Conservation (phyloP, 2,797 vertebrate genomes). For the Cyprinella venusta region DNA sequence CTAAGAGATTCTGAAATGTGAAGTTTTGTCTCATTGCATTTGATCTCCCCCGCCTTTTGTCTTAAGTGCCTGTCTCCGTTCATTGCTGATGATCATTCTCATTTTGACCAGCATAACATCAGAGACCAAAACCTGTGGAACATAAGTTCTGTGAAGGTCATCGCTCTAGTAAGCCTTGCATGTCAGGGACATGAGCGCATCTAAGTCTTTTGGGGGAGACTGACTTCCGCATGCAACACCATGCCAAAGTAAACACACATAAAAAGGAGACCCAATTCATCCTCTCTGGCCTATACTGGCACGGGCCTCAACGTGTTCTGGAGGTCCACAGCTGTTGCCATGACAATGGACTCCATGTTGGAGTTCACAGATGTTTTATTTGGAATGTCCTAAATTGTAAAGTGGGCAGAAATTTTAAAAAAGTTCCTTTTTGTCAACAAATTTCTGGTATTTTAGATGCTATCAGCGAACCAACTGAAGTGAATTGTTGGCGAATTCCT, state of each 20-base stretch:
- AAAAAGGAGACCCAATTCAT: constrained; percentile 32
- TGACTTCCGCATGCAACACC: constrained; percentile 34
- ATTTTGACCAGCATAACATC: constrained; percentile 17
- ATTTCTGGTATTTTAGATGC: neutral
- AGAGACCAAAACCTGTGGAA: constrained; percentile 30
- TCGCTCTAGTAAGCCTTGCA: constrained; percentile 16
- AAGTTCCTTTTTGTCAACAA: neutral
- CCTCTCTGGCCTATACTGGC: constrained; percentile 33
- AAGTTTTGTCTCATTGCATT: neutral
- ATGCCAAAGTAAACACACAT: constrained; percentile 49
- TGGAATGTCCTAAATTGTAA: neutral
- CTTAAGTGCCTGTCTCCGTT: neutral
- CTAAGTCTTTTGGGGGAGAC: constrained; percentile 15
- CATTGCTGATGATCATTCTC: neutral
- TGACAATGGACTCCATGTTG: constrained; percentile 29
- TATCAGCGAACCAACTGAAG: neutral
- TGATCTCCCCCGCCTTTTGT: neutral
- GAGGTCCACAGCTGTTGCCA: constrained; percentile 12
- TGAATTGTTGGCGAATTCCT: neutral
- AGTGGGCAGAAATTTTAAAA: neutral
- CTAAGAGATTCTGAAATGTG: neutral
- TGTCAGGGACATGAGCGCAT: constrained; percentile 35
- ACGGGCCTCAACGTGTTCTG: constrained; percentile 24
- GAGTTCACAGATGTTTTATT: constrained; percentile 29
- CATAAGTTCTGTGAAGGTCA: constrained; percentile 36